These are phyloP conservation scores for Limosa lapponica DNA, from an alignment of 2,797 vertebrate genomes.

Conservation along the genomic window DNA sequence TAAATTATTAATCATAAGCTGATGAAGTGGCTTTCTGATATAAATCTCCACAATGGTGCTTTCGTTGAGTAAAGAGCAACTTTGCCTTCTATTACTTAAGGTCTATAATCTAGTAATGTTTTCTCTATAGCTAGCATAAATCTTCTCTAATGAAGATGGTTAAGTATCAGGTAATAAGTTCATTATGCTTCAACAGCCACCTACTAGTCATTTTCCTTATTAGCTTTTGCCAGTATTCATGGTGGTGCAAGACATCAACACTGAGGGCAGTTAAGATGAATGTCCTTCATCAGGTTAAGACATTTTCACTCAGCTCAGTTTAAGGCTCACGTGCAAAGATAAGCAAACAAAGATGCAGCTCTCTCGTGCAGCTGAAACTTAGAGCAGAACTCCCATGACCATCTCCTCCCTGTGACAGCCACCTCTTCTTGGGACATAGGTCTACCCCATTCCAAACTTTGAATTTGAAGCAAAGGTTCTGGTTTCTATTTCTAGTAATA, in stretches of 20 bases:
- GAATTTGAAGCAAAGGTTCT: neutral
- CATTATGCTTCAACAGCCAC: neutral
- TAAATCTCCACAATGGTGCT: neutral
- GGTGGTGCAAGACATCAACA: neutral
- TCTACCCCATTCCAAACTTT: neutral
- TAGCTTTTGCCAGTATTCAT: neutral
- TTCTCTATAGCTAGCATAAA: neutral
- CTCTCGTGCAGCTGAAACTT: neutral
- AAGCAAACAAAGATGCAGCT: neutral
- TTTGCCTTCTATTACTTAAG: neutral
- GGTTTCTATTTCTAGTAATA: neutral
- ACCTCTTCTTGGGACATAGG: neutral
- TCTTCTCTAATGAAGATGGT: neutral
- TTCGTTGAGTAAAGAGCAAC: neutral
- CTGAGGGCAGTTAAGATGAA: neutral
- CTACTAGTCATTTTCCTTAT: neutral
- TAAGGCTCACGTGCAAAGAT: neutral
- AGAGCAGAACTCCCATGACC: neutral
- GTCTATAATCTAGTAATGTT: neutral
- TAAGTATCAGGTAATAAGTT: neutral
- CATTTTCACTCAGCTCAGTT: neutral
- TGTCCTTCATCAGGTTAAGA: neutral
- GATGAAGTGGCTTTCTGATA: neutral
- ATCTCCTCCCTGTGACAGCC: neutral
- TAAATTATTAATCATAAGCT: slow-evolving; percentile 14